Evolutionary conservation across 2,888 invertebrate species (phyloP).

Genomic region (Thecophora atra): DNA sequence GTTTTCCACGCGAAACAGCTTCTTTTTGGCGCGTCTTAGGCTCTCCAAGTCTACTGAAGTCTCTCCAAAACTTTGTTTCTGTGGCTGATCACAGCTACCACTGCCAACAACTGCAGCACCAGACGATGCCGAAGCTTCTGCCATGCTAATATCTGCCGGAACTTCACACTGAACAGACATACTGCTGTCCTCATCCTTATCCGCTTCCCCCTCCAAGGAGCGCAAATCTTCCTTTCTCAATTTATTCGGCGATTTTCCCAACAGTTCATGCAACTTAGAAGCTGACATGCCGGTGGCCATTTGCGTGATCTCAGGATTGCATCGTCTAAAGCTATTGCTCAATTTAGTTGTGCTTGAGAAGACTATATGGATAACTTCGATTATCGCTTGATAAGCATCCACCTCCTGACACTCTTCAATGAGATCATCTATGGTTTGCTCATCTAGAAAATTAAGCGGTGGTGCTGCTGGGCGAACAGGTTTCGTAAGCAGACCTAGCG

Average conservation of each 20-base stretch:
- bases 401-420: conserved; percentile 78
- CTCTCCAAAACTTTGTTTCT: conserved; percentile 41
- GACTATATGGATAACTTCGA: conserved; percentile 80
- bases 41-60: conserved; percentile 72
- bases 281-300: conserved; percentile 57
- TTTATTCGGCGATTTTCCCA: conserved; percentile 69
- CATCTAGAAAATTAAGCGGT: conserved; percentile 71
- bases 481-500: conserved; percentile 41
- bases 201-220: conserved; percentile 79
- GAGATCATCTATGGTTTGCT: conserved; percentile 77
- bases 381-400: conserved; percentile 75
- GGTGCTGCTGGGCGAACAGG: conserved; percentile 46
- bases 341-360: conserved; percentile 77
- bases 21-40: conserved; percentile 68
- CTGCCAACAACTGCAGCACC: neutral
- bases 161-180: conserved; percentile 48
- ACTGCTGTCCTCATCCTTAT: conserved; percentile 85
- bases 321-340: conserved; percentile 74
- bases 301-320: conserved; percentile 67
- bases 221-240: conserved; percentile 79
- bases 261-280: conserved; percentile 66
- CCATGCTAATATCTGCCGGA: conserved; percentile 38
- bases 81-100: conserved; percentile 1
- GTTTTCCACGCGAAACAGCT: conserved; percentile 55
- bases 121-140: conserved; percentile 7